Evolutionary conservation across 1,140 invertebrate genomes (phyloP).

Genomic region (Coptotermes formosanus): DNA sequence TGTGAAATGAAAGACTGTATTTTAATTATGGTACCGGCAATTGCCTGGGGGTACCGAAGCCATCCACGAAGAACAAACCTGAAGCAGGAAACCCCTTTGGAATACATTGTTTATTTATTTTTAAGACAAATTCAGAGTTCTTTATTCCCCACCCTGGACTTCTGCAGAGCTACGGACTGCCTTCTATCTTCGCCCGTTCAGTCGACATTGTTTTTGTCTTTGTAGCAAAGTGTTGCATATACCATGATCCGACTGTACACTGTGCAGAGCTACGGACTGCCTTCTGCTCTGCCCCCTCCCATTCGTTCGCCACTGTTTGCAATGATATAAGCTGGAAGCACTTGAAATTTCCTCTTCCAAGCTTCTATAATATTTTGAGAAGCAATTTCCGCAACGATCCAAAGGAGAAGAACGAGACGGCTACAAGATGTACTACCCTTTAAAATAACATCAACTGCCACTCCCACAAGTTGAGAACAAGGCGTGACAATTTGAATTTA

Average conservation of each 20-base stretch:
- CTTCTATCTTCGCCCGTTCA: background rate
- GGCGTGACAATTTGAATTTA: too few species aligned
- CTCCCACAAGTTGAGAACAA: too few species aligned
- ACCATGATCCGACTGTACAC: background rate
- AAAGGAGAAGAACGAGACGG: constrained; percentile 25
- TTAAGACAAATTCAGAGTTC: too few species aligned
- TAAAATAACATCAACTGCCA: constrained; percentile 24
- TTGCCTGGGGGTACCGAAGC: too few species aligned
- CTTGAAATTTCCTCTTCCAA: constrained; percentile 33
- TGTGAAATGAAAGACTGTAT: too few species aligned
- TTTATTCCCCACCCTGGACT: too few species aligned
- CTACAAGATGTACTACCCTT: background rate
- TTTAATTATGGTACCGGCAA: too few species aligned
- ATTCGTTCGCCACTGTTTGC: constrained; percentile 5
- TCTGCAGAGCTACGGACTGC: background rate
- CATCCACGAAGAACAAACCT: too few species aligned
- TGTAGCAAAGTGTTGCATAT: background rate
- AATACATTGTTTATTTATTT: too few species aligned
- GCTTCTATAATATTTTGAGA: constrained; percentile 34
- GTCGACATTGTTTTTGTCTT: background rate
- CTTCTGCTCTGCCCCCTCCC: background rate
- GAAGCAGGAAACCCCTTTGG: too few species aligned
- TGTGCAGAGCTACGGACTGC: background rate
- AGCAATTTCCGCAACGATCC: constrained; percentile 33
- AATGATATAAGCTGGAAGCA: constrained; percentile 28